phyloP scores from a whole-genome alignment of 1,140 invertebrate species.

The Drosophila nigromelanica region DNA sequence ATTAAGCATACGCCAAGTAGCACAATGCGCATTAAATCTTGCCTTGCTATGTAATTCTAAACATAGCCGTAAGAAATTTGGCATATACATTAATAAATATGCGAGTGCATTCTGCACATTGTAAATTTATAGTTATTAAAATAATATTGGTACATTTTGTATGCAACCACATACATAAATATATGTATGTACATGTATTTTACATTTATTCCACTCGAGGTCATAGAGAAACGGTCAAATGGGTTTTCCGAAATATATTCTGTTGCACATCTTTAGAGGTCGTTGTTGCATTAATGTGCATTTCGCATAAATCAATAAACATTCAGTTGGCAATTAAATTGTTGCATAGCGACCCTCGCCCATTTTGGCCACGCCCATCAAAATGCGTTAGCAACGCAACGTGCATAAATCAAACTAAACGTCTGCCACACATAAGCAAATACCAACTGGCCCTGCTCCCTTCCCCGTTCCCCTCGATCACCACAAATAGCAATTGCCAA shows the following conservation, averaged over 20 bases:
- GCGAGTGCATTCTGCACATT: neutral
- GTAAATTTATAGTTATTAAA: constrained; percentile 29
- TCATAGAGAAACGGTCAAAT: constrained; percentile 1
- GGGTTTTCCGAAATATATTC: constrained; percentile 1
- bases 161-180: neutral
- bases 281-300: constrained; percentile 62
- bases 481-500: constrained; percentile 38
- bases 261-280: constrained; percentile 11
- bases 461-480: constrained; percentile 1
- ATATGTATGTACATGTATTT: neutral
- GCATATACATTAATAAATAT: constrained; percentile 31
- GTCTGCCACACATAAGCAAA: constrained; percentile 45
- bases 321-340: constrained; percentile 73
- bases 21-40: constrained; percentile 24
- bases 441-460: neutral
- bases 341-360: constrained; percentile 56
- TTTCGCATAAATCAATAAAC: constrained; percentile 72
- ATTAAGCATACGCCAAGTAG: constrained; percentile 40
- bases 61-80: constrained; percentile 18
- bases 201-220: constrained; percentile 15
- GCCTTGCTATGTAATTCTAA: constrained; percentile 14
- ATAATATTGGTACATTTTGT: constrained; percentile 16
- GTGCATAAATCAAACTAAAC: constrained; percentile 72
- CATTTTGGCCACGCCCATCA: constrained; percentile 15
- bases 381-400: constrained; percentile 43